Evolutionary conservation across 1,140 invertebrate genomes (phyloP).

Genomic region (Orius insidiosus): DNA sequence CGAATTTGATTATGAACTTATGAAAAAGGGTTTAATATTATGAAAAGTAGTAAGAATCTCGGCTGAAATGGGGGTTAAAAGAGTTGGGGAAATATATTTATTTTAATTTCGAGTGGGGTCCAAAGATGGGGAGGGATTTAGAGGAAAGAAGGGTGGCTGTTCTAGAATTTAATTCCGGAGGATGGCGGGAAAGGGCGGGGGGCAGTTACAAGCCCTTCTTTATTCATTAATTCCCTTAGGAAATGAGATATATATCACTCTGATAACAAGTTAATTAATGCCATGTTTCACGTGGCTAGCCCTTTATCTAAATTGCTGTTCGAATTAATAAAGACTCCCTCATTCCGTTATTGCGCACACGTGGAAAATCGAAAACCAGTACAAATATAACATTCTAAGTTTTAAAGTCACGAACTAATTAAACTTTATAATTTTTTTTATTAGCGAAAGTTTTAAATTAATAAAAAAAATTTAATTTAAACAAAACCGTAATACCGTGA

Average conservation of each 20-base stretch:
- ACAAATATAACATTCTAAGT: constrained; percentile 1
- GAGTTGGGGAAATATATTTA: too few relatives aligned
- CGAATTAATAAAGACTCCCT: constrained; percentile 14
- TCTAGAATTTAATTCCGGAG: constrained; percentile 10
- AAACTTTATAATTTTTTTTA: background rate
- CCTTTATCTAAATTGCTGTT: constrained; percentile 17
- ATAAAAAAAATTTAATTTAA: too few relatives aligned
- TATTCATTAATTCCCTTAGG: constrained; percentile 14
- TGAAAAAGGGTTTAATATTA: too few relatives aligned
- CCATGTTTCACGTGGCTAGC: constrained; percentile 13
- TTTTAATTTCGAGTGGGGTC: too few relatives aligned
- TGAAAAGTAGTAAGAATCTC: too few relatives aligned
- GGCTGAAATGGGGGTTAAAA: too few relatives aligned
- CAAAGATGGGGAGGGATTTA: too few relatives aligned
- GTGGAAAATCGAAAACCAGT: background rate
- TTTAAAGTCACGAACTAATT: constrained; percentile 11
- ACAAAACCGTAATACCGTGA: too few relatives aligned
- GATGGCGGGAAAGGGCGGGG: background rate
- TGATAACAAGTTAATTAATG: constrained; percentile 16
- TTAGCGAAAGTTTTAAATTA: constrained; percentile 1
- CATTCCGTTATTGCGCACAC: constrained; percentile 5
- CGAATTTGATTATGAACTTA: too few relatives aligned
- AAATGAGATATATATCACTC: constrained; percentile 16
- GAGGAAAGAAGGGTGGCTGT: background rate
- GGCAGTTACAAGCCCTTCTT: constrained; percentile 11